Percentiles rank a stretch among this genome's conserved stretches.
These are phyloP conservation scores for Carlito syrichta DNA, from an alignment of 2,113 vertebrate genomes.

Conservation along the genomic window DNA sequence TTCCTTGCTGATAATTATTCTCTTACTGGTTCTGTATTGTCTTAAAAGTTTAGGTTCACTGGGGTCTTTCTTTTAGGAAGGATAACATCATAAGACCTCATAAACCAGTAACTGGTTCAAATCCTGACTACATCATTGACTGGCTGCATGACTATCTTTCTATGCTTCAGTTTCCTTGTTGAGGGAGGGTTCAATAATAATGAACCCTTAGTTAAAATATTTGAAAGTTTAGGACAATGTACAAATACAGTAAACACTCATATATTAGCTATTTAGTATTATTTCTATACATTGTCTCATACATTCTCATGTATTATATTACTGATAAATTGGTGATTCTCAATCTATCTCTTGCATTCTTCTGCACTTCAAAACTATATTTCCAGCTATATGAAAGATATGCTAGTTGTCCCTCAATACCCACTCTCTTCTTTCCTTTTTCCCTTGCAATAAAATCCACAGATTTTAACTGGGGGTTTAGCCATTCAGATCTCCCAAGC, in stretches of 20 bases:
- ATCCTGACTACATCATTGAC: not conserved
- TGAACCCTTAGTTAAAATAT: not conserved
- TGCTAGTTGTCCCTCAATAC: not conserved
- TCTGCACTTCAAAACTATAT: not conserved
- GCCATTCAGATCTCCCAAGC: not conserved
- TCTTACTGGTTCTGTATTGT: not conserved
- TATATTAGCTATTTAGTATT: not conserved
- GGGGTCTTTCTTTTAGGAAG: not conserved
- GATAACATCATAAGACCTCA: not conserved
- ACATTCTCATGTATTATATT: not conserved
- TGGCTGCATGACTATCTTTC: not conserved
- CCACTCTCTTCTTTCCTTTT: not conserved
- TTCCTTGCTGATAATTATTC: not conserved
- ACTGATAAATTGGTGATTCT: not conserved
- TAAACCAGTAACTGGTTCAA: not conserved
- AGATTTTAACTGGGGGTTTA: not conserved
- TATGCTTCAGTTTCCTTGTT: not conserved
- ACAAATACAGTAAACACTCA: not conserved
- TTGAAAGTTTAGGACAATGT: not conserved
- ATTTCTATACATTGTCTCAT: not conserved
- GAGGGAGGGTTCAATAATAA: not conserved
- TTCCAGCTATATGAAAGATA: not conserved
- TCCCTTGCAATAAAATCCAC: not conserved
- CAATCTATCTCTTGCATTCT: not conserved
- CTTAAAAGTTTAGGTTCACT: not conserved